Conservation (phyloP, 2,113 vertebrate genomes). For the Proterorhinus semilunaris region DNA sequence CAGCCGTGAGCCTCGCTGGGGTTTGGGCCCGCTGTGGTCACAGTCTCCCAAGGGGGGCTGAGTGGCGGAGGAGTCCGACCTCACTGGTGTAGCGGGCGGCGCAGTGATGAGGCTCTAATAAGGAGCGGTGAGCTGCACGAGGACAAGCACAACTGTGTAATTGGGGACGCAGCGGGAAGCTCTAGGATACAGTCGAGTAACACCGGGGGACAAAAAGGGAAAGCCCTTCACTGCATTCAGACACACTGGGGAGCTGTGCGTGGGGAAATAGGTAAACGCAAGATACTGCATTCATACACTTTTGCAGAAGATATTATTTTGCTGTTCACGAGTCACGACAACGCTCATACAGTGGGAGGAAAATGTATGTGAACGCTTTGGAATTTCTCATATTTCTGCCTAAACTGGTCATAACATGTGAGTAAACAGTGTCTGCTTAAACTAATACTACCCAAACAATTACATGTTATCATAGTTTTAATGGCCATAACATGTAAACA, state of each 20-base stretch:
- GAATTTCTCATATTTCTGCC: no score
- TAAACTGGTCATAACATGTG: no score
- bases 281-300: not conserved
- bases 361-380: no score
- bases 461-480: no score
- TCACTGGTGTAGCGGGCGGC: slow-evolving; percentile 67
- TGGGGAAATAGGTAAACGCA: not conserved
- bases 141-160: slow-evolving; percentile 65
- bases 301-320: not conserved
- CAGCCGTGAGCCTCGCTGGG: slow-evolving; percentile 65
- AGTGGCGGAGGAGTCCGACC: slow-evolving; percentile 54
- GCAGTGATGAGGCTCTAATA: slow-evolving; percentile 75
- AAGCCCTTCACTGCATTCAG: not conserved
- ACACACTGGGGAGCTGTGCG: not conserved
- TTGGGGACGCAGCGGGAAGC: slow-evolving; percentile 51
- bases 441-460: no score
- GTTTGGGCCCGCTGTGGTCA: slow-evolving; percentile 67
- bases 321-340: no score
- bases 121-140: slow-evolving; percentile 62
- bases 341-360: no score
- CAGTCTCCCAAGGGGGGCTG: slow-evolving; percentile 64
- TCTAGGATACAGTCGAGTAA: slow-evolving; percentile 41
- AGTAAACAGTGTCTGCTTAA: no score
- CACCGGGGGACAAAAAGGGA: slow-evolving; percentile 22
- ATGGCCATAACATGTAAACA: no score